Evolutionary conservation across 1,140 invertebrate genomes (phyloP).

Genomic region (Agrypnia vestita): DNA sequence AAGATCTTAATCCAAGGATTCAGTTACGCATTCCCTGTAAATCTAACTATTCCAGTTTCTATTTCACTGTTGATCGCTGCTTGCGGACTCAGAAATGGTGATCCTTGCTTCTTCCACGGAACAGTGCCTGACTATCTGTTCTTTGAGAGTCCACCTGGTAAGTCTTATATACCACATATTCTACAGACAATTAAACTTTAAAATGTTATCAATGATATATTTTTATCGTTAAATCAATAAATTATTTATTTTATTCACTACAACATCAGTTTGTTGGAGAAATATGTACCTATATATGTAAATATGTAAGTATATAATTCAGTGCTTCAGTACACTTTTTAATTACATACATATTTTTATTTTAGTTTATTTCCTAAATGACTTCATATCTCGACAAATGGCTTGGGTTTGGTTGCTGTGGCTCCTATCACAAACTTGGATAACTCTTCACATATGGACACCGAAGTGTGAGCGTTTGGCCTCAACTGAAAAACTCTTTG

Average conservation of each 20-base stretch:
- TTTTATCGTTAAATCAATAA: too few species aligned
- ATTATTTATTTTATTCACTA: not conserved
- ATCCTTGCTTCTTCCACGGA: slow-evolving; percentile 91
- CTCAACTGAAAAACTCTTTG: slow-evolving; percentile 95
- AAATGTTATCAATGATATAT: too few species aligned
- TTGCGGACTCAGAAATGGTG: slow-evolving; percentile 88
- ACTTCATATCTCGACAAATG: slow-evolving; percentile 90
- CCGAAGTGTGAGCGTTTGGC: slow-evolving; percentile 97
- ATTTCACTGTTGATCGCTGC: slow-evolving; percentile 91
- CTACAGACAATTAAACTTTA: not conserved
- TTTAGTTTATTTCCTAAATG: slow-evolving; percentile 83
- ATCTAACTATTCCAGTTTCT: slow-evolving; percentile 90
- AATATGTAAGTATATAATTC: too few species aligned
- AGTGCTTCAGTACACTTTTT: too few species aligned
- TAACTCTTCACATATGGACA: slow-evolving; percentile 97
- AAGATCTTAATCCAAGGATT: slow-evolving; percentile 97
- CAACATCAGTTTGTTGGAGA: not conserved
- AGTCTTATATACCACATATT: not conserved
- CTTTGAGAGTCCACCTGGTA: slow-evolving; percentile 86
- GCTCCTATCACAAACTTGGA: slow-evolving; percentile 96
- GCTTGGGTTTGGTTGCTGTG: slow-evolving; percentile 95
- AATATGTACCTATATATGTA: not conserved
- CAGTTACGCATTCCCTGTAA: slow-evolving; percentile 96
- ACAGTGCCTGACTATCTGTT: slow-evolving; percentile 91
- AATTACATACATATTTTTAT: too few species aligned